phyloP scores from a whole-genome alignment of 2,888 invertebrate species.

The Amphipyra tragopoginis region DNA sequence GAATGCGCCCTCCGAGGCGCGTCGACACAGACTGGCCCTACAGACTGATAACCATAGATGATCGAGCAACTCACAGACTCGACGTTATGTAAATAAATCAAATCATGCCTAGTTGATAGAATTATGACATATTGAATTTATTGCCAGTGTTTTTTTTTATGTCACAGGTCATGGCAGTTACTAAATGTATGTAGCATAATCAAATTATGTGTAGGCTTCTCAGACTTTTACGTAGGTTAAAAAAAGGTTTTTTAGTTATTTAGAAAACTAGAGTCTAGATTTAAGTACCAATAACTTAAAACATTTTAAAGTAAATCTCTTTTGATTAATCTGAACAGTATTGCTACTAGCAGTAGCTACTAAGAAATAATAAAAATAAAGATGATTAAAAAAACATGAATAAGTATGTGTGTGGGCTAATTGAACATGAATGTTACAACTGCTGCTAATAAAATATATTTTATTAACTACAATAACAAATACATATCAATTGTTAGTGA shows the following conservation, averaged over 20 bases:
- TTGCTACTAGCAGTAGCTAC: too few species aligned
- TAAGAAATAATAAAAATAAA: too few species aligned
- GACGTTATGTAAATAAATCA: constrained; percentile 43
- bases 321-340: too few species aligned
- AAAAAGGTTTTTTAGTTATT: too few species aligned
- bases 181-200: not conserved
- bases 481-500: not conserved
- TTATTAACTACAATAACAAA: not conserved
- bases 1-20: constrained; percentile 64
- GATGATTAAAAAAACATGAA: too few species aligned
- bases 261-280: too few species aligned
- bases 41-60: constrained; percentile 67
- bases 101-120: constrained; percentile 37
- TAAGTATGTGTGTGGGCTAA: too few species aligned
- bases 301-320: too few species aligned
- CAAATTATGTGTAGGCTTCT: not conserved
- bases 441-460: too few species aligned
- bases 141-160: not conserved
- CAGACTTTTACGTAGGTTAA: too few species aligned
- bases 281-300: too few species aligned
- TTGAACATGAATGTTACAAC: too few species aligned
- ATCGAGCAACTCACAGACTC: constrained; percentile 52
- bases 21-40: constrained; percentile 68
- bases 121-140: constrained; percentile 9
- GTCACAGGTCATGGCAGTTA: not conserved